Conservation (phyloP, 2,888 invertebrate genomes). For the Notodonta dromedarius region DNA sequence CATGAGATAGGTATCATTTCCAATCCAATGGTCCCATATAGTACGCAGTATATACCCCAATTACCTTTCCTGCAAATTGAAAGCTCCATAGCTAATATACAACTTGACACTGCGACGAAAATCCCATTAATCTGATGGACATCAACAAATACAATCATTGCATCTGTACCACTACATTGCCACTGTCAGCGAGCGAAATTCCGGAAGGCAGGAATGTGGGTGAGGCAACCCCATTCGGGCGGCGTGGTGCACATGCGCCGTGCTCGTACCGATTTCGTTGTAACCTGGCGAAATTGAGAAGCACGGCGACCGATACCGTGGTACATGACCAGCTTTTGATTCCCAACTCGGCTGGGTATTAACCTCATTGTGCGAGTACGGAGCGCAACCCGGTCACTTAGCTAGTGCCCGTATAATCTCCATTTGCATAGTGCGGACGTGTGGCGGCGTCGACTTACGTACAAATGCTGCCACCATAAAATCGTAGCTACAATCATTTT, state of each 20-base stretch:
- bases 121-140: constrained; percentile 34
- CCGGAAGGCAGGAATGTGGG: constrained; percentile 80
- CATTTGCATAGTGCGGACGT: constrained; percentile 80
- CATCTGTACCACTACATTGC: constrained; percentile 52
- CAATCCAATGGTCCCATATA: too few relatives aligned
- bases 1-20: too few relatives aligned
- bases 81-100: constrained; percentile 32
- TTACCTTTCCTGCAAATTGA: constrained; percentile 4
- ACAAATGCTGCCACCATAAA: too few relatives aligned
- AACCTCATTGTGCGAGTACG: constrained; percentile 72
- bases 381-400: constrained; percentile 78
- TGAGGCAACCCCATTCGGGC: constrained; percentile 77
- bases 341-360: constrained; percentile 65
- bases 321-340: constrained; percentile 58
- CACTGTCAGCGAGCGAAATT: constrained; percentile 76
- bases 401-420: constrained; percentile 75
- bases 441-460: constrained; percentile 63
- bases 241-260: constrained; percentile 70
- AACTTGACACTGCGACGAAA: constrained; percentile 31
- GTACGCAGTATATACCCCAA: too few relatives aligned
- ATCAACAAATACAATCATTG: constrained; percentile 59
- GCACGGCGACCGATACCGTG: constrained; percentile 33
- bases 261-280: constrained; percentile 68
- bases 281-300: constrained; percentile 63
- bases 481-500: too few relatives aligned